Evolutionary conservation across 1,140 invertebrate species (phyloP).

Genomic region (Caerostris darwini): DNA sequence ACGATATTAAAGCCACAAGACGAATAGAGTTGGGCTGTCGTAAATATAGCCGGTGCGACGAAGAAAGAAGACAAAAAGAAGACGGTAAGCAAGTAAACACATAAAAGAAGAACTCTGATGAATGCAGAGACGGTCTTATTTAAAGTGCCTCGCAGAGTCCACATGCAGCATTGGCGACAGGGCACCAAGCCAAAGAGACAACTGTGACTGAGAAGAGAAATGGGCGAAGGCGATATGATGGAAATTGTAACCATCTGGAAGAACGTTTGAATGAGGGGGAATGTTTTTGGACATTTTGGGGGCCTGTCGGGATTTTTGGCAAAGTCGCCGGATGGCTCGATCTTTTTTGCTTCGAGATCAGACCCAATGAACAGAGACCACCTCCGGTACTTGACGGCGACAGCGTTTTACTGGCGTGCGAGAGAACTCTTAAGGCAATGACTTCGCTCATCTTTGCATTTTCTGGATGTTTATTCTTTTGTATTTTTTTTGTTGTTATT

Average conservation of each 20-base stretch:
- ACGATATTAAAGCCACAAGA: not conserved
- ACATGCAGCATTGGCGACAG: constrained; percentile 2
- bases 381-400: too few relatives aligned
- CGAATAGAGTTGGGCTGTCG: not conserved
- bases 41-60: constrained; percentile 32
- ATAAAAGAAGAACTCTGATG: not conserved
- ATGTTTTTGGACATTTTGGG: constrained; percentile 61
- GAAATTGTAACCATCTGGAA: constrained; percentile 28
- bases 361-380: too few relatives aligned
- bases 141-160: constrained; percentile 23
- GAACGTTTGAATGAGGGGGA: constrained; percentile 62
- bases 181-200: constrained; percentile 57
- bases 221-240: not conserved
- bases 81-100: constrained; percentile 12
- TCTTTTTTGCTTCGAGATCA: too few relatives aligned
- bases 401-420: too few relatives aligned
- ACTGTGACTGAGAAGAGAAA: constrained; percentile 21
- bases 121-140: constrained; percentile 45
- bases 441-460: too few relatives aligned
- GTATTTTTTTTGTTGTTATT: too few relatives aligned
- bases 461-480: too few relatives aligned
- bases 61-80: too few relatives aligned
- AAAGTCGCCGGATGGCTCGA: not conserved
- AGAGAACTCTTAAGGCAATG: too few relatives aligned
- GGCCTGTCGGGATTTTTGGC: constrained; percentile 13